Evolutionary conservation across 2,113 vertebrate genomes (phyloP).

Genomic region (Eublepharis macularius): DNA sequence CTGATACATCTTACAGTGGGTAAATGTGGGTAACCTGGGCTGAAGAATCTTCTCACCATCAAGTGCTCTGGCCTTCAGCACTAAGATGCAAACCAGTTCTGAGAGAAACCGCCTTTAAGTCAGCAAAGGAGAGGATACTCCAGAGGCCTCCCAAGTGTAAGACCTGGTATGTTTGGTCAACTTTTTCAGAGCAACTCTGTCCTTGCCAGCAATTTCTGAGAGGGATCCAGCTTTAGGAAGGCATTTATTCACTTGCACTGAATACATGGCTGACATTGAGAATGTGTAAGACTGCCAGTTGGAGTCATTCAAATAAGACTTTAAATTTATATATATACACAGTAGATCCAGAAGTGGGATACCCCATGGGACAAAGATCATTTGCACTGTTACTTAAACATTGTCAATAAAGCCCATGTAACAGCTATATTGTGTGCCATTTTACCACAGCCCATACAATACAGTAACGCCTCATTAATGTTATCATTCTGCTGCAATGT

Average conservation of each 20-base stretch:
- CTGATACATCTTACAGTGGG: not conserved
- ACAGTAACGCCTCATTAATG: too few species aligned
- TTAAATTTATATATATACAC: not conserved
- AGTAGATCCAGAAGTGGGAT: not conserved
- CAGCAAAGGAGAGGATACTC: not conserved
- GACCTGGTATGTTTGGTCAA: not conserved
- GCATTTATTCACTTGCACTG: not conserved
- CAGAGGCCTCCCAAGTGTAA: not conserved
- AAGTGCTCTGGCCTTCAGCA: not conserved
- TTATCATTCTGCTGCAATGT: not conserved
- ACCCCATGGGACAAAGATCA: not conserved
- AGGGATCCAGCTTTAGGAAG: not conserved
- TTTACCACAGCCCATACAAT: not conserved
- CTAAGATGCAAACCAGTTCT: too few species aligned
- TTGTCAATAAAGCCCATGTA: not conserved
- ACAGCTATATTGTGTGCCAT: not conserved
- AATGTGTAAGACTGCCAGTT: not conserved
- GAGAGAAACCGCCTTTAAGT: not conserved
- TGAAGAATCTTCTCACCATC: not conserved
- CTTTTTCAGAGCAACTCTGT: not conserved
- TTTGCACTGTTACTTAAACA: not conserved
- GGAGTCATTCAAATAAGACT: not conserved
- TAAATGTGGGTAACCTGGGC: too few species aligned
- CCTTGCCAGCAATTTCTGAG: not conserved
- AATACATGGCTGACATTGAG: not conserved